Evolutionary conservation across 2,113 vertebrate species (phyloP), one percentile per base, ranked within the genome.

Genomic region (Tetrax tetrax): DNA sequence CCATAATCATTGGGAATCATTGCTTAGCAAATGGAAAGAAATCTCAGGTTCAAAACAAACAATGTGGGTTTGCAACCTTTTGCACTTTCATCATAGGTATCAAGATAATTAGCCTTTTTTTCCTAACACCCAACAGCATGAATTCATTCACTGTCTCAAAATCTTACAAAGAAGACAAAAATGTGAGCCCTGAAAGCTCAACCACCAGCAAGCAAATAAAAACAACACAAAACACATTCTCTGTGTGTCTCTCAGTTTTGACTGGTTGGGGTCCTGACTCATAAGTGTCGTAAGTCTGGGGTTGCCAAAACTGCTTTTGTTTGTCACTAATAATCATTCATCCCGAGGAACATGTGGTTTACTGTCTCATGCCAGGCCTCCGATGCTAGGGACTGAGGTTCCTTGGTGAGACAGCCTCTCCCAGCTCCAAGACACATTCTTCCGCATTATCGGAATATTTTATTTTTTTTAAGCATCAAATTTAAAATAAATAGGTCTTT

Each of bases 281-380:
- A 93, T 74, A 51, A 95, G 72, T 93, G 90, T 89, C 5, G 76
- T 94, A 95, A 90, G 79, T 38, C 43, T 86, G 64, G 90, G 76
- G 71, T 87, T 96, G 95, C 76, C 93, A 51, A 77, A 77, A 75
- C 79, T 96, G 64, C 96, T 86, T 93, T 80, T 88, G 66, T 90
- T 96, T 96, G 95, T 94, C 96, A 95, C 96, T 96, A 94, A 96
- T 93, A 94, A 93, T 93, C 85, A 83, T 47, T 86, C 80, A 88
- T 68, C 76, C 82, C 24, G 5, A 86, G 90, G 71, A 95, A 92
- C 76, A 86, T 92, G 93, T 75, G 95, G 93, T 94, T 96, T 96
- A 60, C 47, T 59, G 63, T 80, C 56, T 80, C 71, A 59, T 81
- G 95, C 92, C 93, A 97, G 85, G 79, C 68, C 76, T 96, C 50